These are phyloP conservation scores for Haplochromis burtoni DNA, from an alignment of 2,113 vertebrate genomes.

Conservation along the genomic window DNA sequence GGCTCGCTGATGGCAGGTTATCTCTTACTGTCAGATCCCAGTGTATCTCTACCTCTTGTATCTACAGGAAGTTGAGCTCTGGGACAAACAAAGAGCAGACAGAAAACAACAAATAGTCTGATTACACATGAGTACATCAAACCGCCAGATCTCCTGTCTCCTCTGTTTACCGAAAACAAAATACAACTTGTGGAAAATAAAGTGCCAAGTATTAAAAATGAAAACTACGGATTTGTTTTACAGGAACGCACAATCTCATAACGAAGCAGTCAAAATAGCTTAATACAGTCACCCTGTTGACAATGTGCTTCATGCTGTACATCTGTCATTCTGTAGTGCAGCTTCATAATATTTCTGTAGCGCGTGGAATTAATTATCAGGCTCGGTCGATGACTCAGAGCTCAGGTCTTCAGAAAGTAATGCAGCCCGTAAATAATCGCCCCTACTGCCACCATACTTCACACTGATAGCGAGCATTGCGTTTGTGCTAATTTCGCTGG, in stretches of 20 bases:
- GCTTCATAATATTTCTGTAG: constrained; percentile 56
- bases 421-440: constrained; percentile 55
- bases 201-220: background rate
- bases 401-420: constrained; percentile 59
- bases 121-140: constrained; percentile 25
- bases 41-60: constrained; percentile 28
- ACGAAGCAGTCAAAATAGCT: constrained; percentile 12
- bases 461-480: constrained; percentile 36
- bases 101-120: constrained; percentile 40
- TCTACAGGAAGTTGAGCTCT: constrained; percentile 52
- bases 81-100: constrained; percentile 40
- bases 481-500: constrained; percentile 58
- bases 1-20: constrained; percentile 49
- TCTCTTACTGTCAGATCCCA: constrained; percentile 57
- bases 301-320: constrained; percentile 37
- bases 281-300: constrained; percentile 30
- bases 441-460: constrained; percentile 56
- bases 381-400: constrained; percentile 56
- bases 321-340: constrained; percentile 43
- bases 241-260: background rate
- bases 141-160: background rate
- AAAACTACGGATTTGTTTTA: background rate
- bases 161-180: background rate
- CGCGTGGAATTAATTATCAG: constrained; percentile 59
- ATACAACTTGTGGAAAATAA: background rate